Evolutionary conservation across 1,140 invertebrate genomes (phyloP).

Genomic region (Ylistrum balloti): DNA sequence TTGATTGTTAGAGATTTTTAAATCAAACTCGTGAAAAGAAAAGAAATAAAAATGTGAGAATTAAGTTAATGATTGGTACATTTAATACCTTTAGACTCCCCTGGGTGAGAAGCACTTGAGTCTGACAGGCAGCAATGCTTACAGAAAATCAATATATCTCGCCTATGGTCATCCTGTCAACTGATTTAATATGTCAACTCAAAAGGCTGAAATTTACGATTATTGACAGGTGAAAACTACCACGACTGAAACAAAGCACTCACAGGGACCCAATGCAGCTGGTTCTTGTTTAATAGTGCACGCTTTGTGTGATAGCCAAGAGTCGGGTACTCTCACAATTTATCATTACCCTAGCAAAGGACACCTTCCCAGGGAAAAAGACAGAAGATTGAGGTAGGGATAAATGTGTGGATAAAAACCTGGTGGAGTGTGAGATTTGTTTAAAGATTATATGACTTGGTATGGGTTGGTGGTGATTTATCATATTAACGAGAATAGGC

Average conservation of each 20-base stretch:
- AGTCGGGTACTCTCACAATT: not conserved
- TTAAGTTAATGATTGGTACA: constrained; percentile 45
- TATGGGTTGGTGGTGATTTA: constrained; percentile 4
- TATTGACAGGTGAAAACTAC: constrained; percentile 59
- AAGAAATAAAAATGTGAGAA: constrained; percentile 38
- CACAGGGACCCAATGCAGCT: constrained; percentile 22
- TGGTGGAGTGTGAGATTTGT: constrained; percentile 17
- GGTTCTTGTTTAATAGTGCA: constrained; percentile 7
- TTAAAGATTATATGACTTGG: constrained; percentile 18
- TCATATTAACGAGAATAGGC: not conserved
- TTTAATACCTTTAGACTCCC: constrained; percentile 44
- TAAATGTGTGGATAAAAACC: not conserved
- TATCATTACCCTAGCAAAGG: constrained; percentile 23
- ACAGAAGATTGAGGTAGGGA: constrained; percentile 37
- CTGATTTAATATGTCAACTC: constrained; percentile 58
- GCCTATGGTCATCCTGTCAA: constrained; percentile 60
- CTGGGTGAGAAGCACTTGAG: constrained; percentile 43
- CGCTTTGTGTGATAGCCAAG: not conserved
- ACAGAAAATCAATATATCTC: constrained; percentile 57
- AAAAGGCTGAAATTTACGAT: constrained; percentile 53
- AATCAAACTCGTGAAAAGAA: constrained; percentile 29
- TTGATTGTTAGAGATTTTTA: constrained; percentile 40
- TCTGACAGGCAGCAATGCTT: constrained; percentile 47
- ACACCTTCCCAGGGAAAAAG: not conserved
- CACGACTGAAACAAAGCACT: constrained; percentile 51